These are phyloP conservation scores for Procavia capensis DNA, from an alignment of 2,113 vertebrate genomes.

Conservation along the genomic window DNA sequence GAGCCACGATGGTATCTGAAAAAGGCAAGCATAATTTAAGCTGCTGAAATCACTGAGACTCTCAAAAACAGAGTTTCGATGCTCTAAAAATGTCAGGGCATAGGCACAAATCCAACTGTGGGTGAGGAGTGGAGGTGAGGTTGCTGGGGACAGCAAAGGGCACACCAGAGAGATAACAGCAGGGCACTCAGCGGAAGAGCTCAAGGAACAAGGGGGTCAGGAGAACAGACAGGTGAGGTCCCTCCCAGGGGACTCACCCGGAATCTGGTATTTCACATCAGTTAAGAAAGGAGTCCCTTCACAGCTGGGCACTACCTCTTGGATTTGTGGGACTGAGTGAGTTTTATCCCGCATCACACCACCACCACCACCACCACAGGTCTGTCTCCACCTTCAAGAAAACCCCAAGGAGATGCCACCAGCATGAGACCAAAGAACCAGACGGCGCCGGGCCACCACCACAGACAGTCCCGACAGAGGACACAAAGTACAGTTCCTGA, in stretches of 20 bases:
- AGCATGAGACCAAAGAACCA: too few relatives aligned
- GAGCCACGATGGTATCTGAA: not conserved
- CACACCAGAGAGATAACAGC: not conserved
- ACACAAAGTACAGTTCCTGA: too few relatives aligned
- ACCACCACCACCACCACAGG: not conserved
- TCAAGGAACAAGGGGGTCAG: too few relatives aligned
- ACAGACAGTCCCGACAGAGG: too few relatives aligned
- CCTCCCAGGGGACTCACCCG: not conserved
- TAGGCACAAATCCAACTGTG: not conserved
- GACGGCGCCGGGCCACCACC: too few relatives aligned
- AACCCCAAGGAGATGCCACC: too few relatives aligned
- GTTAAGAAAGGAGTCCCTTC: not conserved
- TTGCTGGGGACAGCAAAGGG: not conserved
- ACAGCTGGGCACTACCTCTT: not conserved
- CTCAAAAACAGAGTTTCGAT: not conserved
- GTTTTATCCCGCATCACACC: not conserved
- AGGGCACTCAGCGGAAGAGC: not conserved
- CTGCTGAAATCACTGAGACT: not conserved
- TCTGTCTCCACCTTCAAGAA: not conserved
- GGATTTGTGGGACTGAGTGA: not conserved
- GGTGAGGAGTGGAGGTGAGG: not conserved
- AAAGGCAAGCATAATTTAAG: conserved; percentile 1
- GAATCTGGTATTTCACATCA: not conserved
- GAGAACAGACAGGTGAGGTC: not conserved
- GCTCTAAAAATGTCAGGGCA: not conserved